Percentiles rank a stretch among this genome's conserved stretches.
phyloP scores from a whole-genome alignment of 2,797 vertebrate genomes.

The Lithobates sylvaticus region DNA sequence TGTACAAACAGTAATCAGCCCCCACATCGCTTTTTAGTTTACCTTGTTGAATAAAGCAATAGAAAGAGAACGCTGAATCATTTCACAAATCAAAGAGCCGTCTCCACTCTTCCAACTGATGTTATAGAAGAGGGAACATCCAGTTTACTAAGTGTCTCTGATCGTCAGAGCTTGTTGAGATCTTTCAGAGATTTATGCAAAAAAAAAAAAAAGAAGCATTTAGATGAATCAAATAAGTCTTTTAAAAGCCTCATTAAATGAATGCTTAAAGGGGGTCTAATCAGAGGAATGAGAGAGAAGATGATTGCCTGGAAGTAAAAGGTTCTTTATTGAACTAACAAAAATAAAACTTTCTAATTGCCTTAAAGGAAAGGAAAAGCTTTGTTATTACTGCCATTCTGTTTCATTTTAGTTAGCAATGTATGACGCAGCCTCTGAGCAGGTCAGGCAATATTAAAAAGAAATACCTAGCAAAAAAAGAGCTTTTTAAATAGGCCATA shows the following conservation, averaged over 20 bases:
- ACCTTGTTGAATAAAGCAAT: background rate
- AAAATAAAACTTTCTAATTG: conserved; percentile 2
- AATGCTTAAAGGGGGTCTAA: background rate
- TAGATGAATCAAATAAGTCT: background rate
- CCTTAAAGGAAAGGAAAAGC: background rate
- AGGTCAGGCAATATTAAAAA: too few species aligned
- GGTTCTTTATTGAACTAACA: background rate
- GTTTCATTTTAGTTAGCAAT: background rate
- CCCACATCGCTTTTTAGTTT: background rate
- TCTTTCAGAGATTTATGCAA: background rate
- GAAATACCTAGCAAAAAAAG: too few species aligned
- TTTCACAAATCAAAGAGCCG: background rate
- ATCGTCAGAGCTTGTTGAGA: background rate
- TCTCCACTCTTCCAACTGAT: background rate
- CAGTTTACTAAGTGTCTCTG: background rate
- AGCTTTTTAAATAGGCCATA: too few species aligned
- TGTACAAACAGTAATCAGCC: background rate
- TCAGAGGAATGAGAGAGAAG: background rate
- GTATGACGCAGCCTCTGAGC: background rate
- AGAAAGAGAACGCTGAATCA: background rate
- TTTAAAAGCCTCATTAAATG: conserved; percentile 1
- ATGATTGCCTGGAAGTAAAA: background rate
- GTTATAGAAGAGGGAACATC: conserved; percentile 14
- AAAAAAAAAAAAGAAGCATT: background rate
- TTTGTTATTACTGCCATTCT: background rate